Base-by-base conservation (phyloP, 2,888 invertebrate genomes). In the Cheilosia vulpina region DNA sequence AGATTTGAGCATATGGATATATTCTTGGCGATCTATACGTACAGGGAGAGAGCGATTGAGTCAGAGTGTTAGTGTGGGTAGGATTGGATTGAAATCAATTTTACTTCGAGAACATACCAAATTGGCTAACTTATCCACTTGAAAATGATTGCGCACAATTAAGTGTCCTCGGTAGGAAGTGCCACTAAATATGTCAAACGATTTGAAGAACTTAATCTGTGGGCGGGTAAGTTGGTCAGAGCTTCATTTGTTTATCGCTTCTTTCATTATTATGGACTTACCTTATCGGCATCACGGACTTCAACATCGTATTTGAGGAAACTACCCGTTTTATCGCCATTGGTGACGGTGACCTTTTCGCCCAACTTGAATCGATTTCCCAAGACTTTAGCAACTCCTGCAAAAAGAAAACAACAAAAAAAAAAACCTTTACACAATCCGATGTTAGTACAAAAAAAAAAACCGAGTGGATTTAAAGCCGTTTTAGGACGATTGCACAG, bases 261-360 rank as follows among this genome's bases (percentile, higher is more conserved):
- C 17, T 15, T 47, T 47, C 9, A n/a, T n/a, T 41, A 24, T 34
- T 55, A 65, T 72, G 43, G 52, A 88, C 89, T 88, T 88, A 92
- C 92, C 90, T 89, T 89, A 90, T 92, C 92, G 84, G 91, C 91
- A 88, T 92, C 92, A 77, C 92, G 92, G 88, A 92, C 88, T 90
- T 92, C 92, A 79, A 92, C 82, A 88, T 92, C 92, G 88, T 91
- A 92, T 87, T 90, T 92, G 65, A 92, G 88, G 88, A 89, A 90
- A 76, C 90, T 91, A 31, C 90, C 89, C 77, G 88, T 88, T 84
- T 89, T 89, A 87, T 91, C 90, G 63, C 92, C 92, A 88, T 90
- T 91, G 72, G 89, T 90, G 80, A 92, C 89, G 72, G 89, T 88
- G 66, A 92, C 89, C 90, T 92, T 92, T 88, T 92, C 92, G 87